Conservation (phyloP, 1,140 invertebrate genomes). For the Zaprionus ornatus region DNA sequence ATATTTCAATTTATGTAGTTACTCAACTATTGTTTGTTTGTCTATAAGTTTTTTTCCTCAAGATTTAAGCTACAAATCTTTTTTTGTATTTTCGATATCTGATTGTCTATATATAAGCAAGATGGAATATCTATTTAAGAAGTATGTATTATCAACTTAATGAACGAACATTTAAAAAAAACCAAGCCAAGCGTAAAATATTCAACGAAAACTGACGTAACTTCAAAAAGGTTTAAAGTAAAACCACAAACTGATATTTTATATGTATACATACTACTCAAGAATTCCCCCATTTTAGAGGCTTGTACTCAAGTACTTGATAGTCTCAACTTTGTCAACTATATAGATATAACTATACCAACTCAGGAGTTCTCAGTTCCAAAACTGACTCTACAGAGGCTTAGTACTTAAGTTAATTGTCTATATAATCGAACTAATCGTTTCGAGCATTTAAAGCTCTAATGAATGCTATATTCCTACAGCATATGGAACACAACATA, state of each 20-base stretch:
- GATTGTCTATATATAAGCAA: constrained; percentile 1
- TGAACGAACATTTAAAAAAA: not conserved
- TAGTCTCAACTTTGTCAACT: not conserved
- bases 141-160: not conserved
- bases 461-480: not conserved
- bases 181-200: not conserved
- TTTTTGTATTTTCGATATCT: not conserved
- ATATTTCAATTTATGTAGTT: too few relatives aligned
- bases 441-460: not conserved
- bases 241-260: not conserved
- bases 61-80: not conserved
- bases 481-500: not conserved
- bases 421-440: not conserved
- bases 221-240: not conserved
- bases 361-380: not conserved
- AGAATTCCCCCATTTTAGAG: not conserved
- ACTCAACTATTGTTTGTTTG: not conserved
- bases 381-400: not conserved
- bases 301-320: not conserved
- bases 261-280: not conserved
- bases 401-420: not conserved
- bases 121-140: constrained; percentile 1
- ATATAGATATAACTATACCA: not conserved
- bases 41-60: not conserved
- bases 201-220: not conserved